These are phyloP conservation scores for Pimephales promelas DNA, from an alignment of 2,113 vertebrate species.

Conservation along the genomic window DNA sequence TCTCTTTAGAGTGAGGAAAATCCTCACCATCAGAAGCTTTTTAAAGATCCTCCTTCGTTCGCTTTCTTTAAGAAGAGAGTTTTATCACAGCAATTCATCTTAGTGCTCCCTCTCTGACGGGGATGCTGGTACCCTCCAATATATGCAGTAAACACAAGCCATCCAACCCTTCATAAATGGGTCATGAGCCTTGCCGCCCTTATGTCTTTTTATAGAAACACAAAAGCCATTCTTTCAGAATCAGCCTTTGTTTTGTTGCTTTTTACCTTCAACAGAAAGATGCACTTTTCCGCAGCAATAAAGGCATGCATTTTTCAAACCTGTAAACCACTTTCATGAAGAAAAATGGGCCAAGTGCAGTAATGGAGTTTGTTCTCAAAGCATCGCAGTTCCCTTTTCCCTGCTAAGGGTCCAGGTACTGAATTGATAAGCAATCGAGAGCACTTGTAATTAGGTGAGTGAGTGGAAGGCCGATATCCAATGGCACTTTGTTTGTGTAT, in stretches of 20 bases:
- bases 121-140: background rate
- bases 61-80: constrained; percentile 51
- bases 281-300: constrained; percentile 39
- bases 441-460: background rate
- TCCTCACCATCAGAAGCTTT: constrained; percentile 46
- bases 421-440: constrained; percentile 44
- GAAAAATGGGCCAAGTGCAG: constrained; percentile 15
- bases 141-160: constrained; percentile 38
- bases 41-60: constrained; percentile 27
- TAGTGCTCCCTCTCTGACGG: constrained; percentile 18
- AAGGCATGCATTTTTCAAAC: constrained; percentile 51
- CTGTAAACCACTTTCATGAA: constrained; percentile 1
- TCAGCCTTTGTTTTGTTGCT: background rate
- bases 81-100: constrained; percentile 58
- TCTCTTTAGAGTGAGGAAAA: constrained; percentile 45
- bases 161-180: constrained; percentile 47
- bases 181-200: constrained; percentile 44
- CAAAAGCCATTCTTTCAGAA: constrained; percentile 42
- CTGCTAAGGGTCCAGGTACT: background rate
- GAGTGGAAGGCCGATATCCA: constrained; percentile 17
- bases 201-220: constrained; percentile 44
- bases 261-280: background rate
- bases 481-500: constrained; percentile 12
- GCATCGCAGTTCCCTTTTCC: background rate
- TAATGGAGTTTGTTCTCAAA: constrained; percentile 20